Conservation (phyloP, 2,113 vertebrate genomes). For the Lepus americanus region DNA sequence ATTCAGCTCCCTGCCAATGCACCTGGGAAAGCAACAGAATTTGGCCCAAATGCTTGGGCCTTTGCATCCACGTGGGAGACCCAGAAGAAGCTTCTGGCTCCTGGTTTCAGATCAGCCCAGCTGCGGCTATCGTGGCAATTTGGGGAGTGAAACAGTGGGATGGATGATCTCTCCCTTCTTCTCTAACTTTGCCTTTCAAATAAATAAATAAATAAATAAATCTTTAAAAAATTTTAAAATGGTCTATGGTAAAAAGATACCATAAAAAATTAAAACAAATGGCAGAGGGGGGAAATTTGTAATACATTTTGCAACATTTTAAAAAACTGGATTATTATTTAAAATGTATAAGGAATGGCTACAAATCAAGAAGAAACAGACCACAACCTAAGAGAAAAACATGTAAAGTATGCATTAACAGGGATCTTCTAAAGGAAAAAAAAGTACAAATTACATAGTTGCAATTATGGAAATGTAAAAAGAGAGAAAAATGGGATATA, state of each 20-base stretch:
- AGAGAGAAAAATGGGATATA: conserved; percentile 17
- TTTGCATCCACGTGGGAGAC: too few relatives aligned
- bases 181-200: too few relatives aligned
- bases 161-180: too few relatives aligned
- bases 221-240: background rate
- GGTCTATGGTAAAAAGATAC: background rate
- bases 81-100: too few relatives aligned
- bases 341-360: conserved; percentile 13
- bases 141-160: too few relatives aligned
- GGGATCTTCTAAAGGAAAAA: conserved; percentile 21
- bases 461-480: conserved; percentile 21
- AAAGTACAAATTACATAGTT: background rate
- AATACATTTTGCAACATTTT: conserved; percentile 46
- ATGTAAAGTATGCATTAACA: background rate
- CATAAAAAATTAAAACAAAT: conserved; percentile 40
- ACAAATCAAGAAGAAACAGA: conserved; percentile 48
- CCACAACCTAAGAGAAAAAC: background rate
- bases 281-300: background rate
- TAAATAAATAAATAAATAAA: too few relatives aligned
- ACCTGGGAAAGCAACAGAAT: too few relatives aligned
- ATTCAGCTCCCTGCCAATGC: too few relatives aligned
- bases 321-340: conserved; percentile 39
- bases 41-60: too few relatives aligned
- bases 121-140: too few relatives aligned
- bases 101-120: too few relatives aligned